Evolutionary conservation across 2,797 vertebrate genomes (phyloP), one percentile per base, ranked within the genome.

Genomic region (Leptodactylus fallax): DNA sequence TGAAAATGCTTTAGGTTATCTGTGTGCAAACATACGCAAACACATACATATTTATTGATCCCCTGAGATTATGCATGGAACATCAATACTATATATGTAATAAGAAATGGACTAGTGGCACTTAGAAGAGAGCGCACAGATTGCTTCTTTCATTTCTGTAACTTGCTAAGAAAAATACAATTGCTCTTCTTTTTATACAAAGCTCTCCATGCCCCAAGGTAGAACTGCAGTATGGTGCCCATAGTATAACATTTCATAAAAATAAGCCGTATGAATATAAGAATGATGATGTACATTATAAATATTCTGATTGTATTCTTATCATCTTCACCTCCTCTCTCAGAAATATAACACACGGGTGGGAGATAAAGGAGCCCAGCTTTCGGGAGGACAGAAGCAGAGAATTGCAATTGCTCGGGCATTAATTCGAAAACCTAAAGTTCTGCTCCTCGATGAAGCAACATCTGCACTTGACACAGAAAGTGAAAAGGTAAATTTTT

Each of bases 311-410:
- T n/a, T n/a, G 53, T 47, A 8, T 74, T 21, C 27, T 80, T 21
- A 47, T 61, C 2, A 7, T 79, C 53, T 23, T 17, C 49, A 60
- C 11, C 36, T n/a, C 63, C 47, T 77, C 25, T 7, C 7, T 51
- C 93, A 98, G 97, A 95, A 95, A 92, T 98, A 97, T 23, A 61
- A 94, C 85, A 98, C 97, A 5, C 95, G 93, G 89, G 97, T 97
- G 0, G 97, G 97, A 16, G 97, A 98, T 91, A 97, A 97, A 88
- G 97, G 97, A 9, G 93, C 96, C 0, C 97, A 98, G 94, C 94
- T 98, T 61, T 98, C 97, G 0, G 97, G 97, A 0, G 97, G 97
- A 8, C 97, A 98, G 93, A 98, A 98, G 89, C 97, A 98, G 90
- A 94, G 96, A 3, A 92, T 98, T 1, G 97, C 97, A 85, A 98